Evolutionary conservation across 92 coral and sea anemone genomes (phyloP), one percentile per base, ranked within the genome.

Genomic region (Anthopleura xanthogrammica): DNA sequence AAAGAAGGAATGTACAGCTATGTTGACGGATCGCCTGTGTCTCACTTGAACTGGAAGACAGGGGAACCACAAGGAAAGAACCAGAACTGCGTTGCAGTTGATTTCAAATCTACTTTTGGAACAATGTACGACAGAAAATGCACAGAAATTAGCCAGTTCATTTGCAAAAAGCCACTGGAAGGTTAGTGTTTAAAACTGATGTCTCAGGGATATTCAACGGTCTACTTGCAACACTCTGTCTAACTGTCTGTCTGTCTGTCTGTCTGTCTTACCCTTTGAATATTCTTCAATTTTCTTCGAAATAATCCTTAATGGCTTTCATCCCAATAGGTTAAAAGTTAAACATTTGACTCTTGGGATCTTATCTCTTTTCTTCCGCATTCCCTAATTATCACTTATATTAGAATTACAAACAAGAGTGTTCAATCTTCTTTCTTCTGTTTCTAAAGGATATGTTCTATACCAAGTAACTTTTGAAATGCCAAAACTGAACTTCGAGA

Each of bases 31-130:
- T 86, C 91, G 10, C 90, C 90, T 20, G 83, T 93, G 29, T 76
- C 77, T 54, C 88, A 84, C 78, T 85, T 93, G 93, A 88, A 93
- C 85, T 93, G 98, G 98, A 90, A 81, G 55, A 77, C 85, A 17
- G 98, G 95, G 11, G 93, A 91, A 74, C 98, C 98, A 16, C 93
- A 90, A 12, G 98, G 98, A 22, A 91, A 91, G 81, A 77, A 83
- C n/a, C 90, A 91, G 41, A 93, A 93, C 83, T 93, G 98, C 29
- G 95, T 93, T 12, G 91, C 89, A 13, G 76, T 89, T 23, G 75
- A 91, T 6, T 71, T 83, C 43, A 42, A 66, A 39, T 93, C 98
- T 41, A 79, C 79, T 48, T 83, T 89, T 57, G 97, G 97, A 46
- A 78, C 93, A 17, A 87, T 89, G 91, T 85, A 86, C 57, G 97